Evolutionary conservation across 1,140 invertebrate genomes (phyloP).

Genomic region (Grapholita molesta): DNA sequence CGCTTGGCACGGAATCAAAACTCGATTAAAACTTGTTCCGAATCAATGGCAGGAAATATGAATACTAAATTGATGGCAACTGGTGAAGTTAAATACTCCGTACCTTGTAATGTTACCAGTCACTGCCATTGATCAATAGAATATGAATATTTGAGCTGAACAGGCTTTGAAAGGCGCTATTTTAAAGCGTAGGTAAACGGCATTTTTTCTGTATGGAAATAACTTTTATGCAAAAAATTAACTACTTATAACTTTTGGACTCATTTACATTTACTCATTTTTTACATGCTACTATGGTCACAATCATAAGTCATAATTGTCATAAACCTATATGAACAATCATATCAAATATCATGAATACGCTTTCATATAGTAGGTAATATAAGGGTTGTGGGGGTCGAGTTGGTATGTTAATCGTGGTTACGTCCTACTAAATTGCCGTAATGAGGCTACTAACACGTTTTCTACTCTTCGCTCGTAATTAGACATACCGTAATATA

Average conservation of each 20-base stretch:
- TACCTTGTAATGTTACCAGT: too few species aligned
- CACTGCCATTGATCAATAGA: too few species aligned
- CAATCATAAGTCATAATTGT: too few species aligned
- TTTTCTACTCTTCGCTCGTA: not conserved
- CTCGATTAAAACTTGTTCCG: constrained; percentile 8
- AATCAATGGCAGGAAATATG: constrained; percentile 5
- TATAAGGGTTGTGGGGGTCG: constrained; percentile 16
- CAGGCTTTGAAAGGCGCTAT: too few species aligned
- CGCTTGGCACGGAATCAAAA: constrained; percentile 10
- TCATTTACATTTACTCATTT: too few species aligned
- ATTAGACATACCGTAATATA: not conserved
- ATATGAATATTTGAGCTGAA: too few species aligned
- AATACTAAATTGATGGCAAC: not conserved
- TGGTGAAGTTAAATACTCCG: not conserved
- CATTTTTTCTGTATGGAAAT: too few species aligned
- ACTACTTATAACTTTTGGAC: too few species aligned
- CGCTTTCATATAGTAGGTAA: constrained; percentile 23
- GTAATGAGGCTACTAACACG: constrained; percentile 30
- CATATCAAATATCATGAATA: constrained; percentile 43
- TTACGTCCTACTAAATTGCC: constrained; percentile 32
- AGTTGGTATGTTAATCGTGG: constrained; percentile 46
- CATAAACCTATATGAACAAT: too few species aligned
- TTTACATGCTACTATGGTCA: too few species aligned
- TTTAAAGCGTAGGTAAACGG: too few species aligned
- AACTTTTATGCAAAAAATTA: too few species aligned